Evolutionary conservation across 2,113 vertebrate genomes (phyloP).

Genomic region (Xiphophorus hellerii): DNA sequence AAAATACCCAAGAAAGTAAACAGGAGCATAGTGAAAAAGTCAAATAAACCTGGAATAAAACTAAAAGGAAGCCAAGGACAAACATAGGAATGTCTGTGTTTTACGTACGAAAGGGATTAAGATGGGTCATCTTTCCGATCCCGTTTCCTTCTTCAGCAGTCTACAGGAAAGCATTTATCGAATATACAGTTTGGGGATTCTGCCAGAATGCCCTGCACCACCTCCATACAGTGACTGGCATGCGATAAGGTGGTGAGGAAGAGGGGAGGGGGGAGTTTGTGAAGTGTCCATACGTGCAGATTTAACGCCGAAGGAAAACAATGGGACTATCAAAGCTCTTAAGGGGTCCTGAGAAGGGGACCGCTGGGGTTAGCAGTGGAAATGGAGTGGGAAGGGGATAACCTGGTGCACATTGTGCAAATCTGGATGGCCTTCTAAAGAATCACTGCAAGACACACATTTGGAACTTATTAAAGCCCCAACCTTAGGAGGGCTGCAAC

Average conservation of each 20-base stretch:
- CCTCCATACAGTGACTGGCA: not conserved
- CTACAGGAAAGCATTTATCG: slow-evolving; percentile 41
- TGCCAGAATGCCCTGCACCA: not conserved
- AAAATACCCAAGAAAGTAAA: slow-evolving; percentile 16
- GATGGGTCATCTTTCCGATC: slow-evolving; percentile 60
- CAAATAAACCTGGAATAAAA: slow-evolving; percentile 51
- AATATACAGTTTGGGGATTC: slow-evolving; percentile 17
- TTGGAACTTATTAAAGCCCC: slow-evolving; percentile 76
- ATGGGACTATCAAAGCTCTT: slow-evolving; percentile 55
- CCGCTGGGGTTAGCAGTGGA: slow-evolving; percentile 24
- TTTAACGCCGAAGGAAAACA: slow-evolving; percentile 62
- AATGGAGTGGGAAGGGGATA: slow-evolving; percentile 1
- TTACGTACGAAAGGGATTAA: slow-evolving; percentile 60
- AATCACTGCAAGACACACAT: slow-evolving; percentile 49
- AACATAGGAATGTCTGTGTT: slow-evolving; percentile 49
- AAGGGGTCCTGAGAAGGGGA: slow-evolving; percentile 48
- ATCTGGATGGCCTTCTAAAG: slow-evolving; percentile 48
- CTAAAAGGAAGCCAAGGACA: slow-evolving; percentile 53
- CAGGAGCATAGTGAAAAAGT: slow-evolving; percentile 32
- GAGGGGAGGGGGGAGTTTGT: slow-evolving; percentile 29
- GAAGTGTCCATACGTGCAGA: slow-evolving; percentile 65
- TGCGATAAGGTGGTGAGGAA: slow-evolving; percentile 27
- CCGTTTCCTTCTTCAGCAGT: slow-evolving; percentile 34
- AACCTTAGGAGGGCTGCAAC: slow-evolving; percentile 56
- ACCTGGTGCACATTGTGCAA: slow-evolving; percentile 42